Percentiles rank a stretch among this genome's conserved stretches.
phyloP scores from a whole-genome alignment of 2,797 vertebrate genomes.

The Sebastes glaucus region DNA sequence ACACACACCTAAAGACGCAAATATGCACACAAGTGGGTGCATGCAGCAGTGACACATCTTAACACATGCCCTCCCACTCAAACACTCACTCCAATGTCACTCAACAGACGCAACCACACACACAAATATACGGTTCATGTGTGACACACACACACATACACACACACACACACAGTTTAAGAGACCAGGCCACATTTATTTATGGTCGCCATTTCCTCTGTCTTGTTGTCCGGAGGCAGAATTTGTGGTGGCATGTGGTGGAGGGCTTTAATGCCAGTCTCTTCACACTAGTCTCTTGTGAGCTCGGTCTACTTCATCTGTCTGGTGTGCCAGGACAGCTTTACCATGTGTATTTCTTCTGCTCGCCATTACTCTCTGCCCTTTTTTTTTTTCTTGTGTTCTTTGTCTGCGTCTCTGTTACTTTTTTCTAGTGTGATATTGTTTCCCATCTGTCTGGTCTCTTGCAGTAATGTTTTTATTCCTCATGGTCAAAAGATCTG shows the following conservation, averaged over 20 bases:
- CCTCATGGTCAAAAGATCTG: background rate
- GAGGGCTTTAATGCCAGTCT: constrained; percentile 62
- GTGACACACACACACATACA: background rate
- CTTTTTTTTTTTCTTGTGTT: constrained; percentile 2
- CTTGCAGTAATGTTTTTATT: constrained; percentile 11
- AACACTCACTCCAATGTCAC: constrained; percentile 10
- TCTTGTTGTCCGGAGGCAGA: constrained; percentile 50
- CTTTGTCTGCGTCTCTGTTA: constrained; percentile 3
- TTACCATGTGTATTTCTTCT: constrained; percentile 31
- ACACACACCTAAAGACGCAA: background rate
- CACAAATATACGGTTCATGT: background rate
- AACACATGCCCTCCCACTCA: background rate
- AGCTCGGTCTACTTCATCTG: constrained; percentile 38
- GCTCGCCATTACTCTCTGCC: constrained; percentile 30
- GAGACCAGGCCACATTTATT: constrained; percentile 50
- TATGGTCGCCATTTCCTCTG: constrained; percentile 52
- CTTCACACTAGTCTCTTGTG: constrained; percentile 45
- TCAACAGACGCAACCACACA: background rate
- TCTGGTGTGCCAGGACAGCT: constrained; percentile 34
- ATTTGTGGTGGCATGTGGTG: constrained; percentile 59
- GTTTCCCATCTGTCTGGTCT: constrained; percentile 15
- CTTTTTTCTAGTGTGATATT: constrained; percentile 11
- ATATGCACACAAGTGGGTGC: background rate
- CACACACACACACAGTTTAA: constrained; percentile 15
- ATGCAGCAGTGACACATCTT: background rate